Conservation (phyloP, 2,113 vertebrate species). For the Andinoacara biseriatus region DNA sequence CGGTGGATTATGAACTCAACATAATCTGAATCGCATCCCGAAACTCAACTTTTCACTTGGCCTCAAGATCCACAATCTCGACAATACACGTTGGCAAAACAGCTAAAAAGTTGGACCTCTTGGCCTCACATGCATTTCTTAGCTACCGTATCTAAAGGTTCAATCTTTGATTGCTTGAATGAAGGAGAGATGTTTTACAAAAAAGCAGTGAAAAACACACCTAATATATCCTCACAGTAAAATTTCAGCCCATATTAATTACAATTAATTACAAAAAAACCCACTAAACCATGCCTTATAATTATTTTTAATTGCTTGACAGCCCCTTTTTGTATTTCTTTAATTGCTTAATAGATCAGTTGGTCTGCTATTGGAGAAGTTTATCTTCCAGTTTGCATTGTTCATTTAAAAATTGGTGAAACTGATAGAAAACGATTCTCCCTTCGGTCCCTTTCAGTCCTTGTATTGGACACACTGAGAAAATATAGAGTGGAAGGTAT, state of each 20-base stretch:
- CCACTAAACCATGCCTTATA: neutral
- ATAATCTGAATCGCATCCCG: neutral
- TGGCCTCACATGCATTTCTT: neutral
- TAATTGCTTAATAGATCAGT: conserved; percentile 1
- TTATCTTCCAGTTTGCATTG: neutral
- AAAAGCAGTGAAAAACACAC: neutral
- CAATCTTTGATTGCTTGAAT: neutral
- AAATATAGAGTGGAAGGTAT: neutral
- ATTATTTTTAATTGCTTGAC: neutral
- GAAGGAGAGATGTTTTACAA: neutral
- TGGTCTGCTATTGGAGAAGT: neutral
- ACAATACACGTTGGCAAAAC: neutral
- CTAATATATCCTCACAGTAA: neutral
- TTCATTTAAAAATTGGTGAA: conserved; percentile 5
- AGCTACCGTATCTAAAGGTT: rapidly evolving
- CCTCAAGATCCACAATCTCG: neutral
- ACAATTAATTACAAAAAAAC: neutral
- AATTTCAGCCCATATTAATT: neutral
- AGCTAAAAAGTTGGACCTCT: neutral
- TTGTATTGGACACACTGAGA: neutral
- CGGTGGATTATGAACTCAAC: neutral
- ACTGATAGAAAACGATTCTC: conserved; percentile 10
- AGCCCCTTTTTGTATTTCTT: neutral
- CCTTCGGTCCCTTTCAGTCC: neutral
- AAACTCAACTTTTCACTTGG: neutral